Percentiles rank a stretch among this genome's conserved stretches.
Evolutionary conservation across 30 jellyfish, hydroid and myxozoan genomes (phyloP).

Genomic region (Turritopsis dohrnii): DNA sequence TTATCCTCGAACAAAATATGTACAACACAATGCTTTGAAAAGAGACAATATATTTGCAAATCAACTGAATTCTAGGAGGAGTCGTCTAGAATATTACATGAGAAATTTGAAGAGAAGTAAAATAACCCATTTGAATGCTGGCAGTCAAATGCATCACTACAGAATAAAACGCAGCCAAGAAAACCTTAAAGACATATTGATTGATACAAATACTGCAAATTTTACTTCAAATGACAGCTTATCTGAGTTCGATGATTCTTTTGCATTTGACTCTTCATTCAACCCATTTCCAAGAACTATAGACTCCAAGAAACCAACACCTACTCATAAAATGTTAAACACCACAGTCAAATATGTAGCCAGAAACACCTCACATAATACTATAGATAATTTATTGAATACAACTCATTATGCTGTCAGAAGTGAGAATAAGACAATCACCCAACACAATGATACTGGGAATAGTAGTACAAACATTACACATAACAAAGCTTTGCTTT

Average conservation of each 20-base stretch:
- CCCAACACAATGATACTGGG: not conserved
- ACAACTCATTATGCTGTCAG: not conserved
- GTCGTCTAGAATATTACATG: constrained; percentile 5
- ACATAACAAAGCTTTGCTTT: constrained; percentile 32
- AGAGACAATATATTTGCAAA: not conserved
- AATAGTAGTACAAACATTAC: constrained; percentile 26
- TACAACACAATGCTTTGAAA: not conserved
- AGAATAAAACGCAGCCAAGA: not conserved
- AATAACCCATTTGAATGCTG: not conserved
- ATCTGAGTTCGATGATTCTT: constrained; percentile 15
- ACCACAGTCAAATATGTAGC: not conserved
- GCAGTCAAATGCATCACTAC: not conserved
- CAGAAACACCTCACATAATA: not conserved
- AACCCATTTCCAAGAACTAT: not conserved
- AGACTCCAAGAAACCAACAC: not conserved
- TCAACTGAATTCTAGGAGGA: not conserved
- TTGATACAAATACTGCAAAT: not conserved
- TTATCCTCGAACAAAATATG: not conserved
- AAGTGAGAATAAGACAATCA: not conserved
- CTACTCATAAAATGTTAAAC: not conserved
- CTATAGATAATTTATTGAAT: not conserved
- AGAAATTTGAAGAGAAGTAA: not conserved
- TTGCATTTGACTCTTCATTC: not conserved
- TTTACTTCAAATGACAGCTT: not conserved
- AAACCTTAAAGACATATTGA: not conserved